A percentile compares a stretch with the other conserved stretches of the same genome.
Conservation (phyloP, 2,797 vertebrate genomes). For the Mionectes olivaceus region DNA sequence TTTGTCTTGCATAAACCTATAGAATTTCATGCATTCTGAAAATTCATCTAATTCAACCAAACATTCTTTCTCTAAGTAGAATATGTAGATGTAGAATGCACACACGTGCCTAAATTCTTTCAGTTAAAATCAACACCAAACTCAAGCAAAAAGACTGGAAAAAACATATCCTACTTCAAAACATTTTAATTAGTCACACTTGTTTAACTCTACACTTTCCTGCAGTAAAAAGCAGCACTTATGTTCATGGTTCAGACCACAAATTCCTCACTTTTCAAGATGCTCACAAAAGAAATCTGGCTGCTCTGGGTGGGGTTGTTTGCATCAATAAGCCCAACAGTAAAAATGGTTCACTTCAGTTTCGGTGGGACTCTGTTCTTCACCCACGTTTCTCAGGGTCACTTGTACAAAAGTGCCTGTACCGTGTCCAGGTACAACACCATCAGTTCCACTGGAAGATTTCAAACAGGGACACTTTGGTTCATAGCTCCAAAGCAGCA, state of each 20-base stretch:
- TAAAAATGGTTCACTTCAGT: neutral
- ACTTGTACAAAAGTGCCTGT: rapidly evolving
- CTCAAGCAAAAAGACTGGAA: neutral
- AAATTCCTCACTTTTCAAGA: neutral
- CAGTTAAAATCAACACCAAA: neutral
- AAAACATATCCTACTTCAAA: neutral
- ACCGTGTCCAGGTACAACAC: rapidly evolving
- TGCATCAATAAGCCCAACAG: neutral
- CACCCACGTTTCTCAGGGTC: neutral
- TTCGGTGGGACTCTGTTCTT: neutral
- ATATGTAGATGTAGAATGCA: neutral
- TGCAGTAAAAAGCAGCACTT: neutral
- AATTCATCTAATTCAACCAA: neutral
- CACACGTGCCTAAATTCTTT: neutral
- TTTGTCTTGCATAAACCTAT: neutral
- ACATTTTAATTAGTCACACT: neutral
- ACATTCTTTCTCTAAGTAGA: neutral
- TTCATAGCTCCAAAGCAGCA: rapidly evolving
- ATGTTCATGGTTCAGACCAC: neutral
- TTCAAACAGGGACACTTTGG: neutral
- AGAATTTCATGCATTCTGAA: neutral
- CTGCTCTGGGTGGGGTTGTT: neutral
- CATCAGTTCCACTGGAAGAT: neutral
- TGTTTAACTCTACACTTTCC: neutral
- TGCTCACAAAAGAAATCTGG: neutral